A percentile compares a stretch with the other conserved stretches of the same genome.
Conservation (phyloP, 2,113 vertebrate genomes). For the Centropus unirufus region DNA sequence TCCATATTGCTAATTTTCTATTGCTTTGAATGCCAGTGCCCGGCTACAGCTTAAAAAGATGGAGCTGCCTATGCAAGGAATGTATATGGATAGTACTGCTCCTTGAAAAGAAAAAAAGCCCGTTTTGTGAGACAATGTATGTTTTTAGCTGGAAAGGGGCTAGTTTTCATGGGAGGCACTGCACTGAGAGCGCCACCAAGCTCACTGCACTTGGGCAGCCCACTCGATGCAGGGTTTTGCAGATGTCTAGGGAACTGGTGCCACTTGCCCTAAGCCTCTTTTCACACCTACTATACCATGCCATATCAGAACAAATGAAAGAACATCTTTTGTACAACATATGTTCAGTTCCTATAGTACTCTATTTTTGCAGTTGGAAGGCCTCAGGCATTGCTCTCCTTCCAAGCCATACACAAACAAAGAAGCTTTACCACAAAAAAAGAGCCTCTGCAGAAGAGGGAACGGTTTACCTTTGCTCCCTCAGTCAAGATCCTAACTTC, state of each 20-base stretch:
- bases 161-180: neutral
- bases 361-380: constrained; percentile 72
- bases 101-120: neutral
- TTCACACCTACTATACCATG: constrained; percentile 11
- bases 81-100: neutral
- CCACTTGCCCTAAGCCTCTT: neutral
- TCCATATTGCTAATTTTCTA: neutral
- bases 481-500: constrained; percentile 44
- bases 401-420: constrained; percentile 59
- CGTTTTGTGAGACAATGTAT: neutral
- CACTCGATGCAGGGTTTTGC: rapidly evolving
- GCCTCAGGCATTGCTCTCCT: constrained; percentile 38
- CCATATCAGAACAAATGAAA: constrained; percentile 66
- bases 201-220: rapidly evolving
- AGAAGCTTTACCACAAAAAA: constrained; percentile 52
- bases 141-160: neutral
- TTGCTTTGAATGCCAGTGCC: neutral
- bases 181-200: neutral
- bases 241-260: neutral
- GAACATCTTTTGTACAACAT: constrained; percentile 66
- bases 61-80: neutral
- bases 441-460: constrained; percentile 31
- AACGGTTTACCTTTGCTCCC: constrained; percentile 33
- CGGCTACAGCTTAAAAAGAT: neutral
- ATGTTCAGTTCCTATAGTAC: constrained; percentile 59